Conservation (phyloP, 2,113 vertebrate genomes). For the Nematolebias whitei region DNA sequence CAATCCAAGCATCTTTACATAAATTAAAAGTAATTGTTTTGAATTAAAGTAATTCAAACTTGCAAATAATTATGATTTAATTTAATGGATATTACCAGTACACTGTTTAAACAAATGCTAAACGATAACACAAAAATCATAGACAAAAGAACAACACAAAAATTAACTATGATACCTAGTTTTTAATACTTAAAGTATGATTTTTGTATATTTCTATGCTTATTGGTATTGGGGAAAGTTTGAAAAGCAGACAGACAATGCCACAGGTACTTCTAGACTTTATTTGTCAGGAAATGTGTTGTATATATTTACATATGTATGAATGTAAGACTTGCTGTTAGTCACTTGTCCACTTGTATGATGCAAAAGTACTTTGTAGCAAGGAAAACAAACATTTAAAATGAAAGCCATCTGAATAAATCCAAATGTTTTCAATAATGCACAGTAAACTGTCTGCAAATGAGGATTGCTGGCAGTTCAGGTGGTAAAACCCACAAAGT, state of each 20-base stretch:
- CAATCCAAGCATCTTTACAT: conserved; percentile 1
- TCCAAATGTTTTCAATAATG: background rate
- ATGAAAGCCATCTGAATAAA: background rate
- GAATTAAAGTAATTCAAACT: background rate
- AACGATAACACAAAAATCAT: background rate
- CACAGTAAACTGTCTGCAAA: background rate
- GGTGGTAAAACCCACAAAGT: too few relatives aligned
- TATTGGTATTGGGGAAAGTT: too few relatives aligned
- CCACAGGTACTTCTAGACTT: too few relatives aligned
- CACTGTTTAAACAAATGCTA: background rate
- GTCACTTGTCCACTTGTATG: background rate
- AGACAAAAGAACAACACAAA: too few relatives aligned
- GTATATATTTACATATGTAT: background rate
- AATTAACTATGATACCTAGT: too few relatives aligned
- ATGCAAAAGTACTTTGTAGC: background rate
- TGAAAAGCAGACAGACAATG: too few relatives aligned
- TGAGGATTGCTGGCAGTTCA: background rate
- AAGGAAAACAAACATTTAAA: background rate
- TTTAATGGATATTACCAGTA: background rate
- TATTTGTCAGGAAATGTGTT: background rate
- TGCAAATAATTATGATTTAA: background rate
- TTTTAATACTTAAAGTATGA: too few relatives aligned
- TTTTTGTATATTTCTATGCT: too few relatives aligned
- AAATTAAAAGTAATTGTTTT: background rate
- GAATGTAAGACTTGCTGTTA: background rate